Base-by-base conservation (phyloP, 2,888 invertebrate genomes). In the Pseudeuparius sepicola region DNA sequence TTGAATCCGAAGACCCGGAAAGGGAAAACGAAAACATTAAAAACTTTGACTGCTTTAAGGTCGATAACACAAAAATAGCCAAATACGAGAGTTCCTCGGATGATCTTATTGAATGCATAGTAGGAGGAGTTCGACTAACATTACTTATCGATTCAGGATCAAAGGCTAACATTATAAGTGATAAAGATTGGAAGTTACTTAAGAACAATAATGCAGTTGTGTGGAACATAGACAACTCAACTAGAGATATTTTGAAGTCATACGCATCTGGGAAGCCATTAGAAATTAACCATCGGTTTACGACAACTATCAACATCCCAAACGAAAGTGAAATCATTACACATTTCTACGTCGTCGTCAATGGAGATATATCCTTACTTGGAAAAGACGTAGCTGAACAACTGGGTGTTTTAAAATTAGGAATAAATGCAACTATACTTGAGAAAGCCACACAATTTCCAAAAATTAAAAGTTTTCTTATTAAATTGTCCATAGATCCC, bases 381-480 rank as follows among this genome's bases (percentile, higher is more conserved):
- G 46, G 46, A 20, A 48, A 43, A 34, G 40, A 44, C 6, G 41
- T 43, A 23, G 45, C 46, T 2, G 40, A 41, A 31, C 34, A 26
- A 14, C 24, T 48, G 12, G 45, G 47, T 14, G 29, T 49, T 16
- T 28, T 48, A 26, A 46, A 43, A 37, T 29, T 48, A 24, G 45
- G 46, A n/a, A 7, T 42, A 12, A 24, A 37, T 13, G 13, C 42
- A 20, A 37, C 34, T 23, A 14, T 31, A 24, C 18, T 40, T 11
- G 27, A 40, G 24, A 12, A 26, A 10, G 7, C 15, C 7, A 26
- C 11, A 1, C 14, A 32, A 4, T 47, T 48, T 39, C 47, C 48
- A 2, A 47, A 45, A 32, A 36, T 46, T 13, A 48, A 43, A 32
- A 37, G 37, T 32, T 18, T 46, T 20, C n/a, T 14, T 2, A 41